Conservation (phyloP, 2,888 invertebrate genomes). For the Hemithea aestivaria region DNA sequence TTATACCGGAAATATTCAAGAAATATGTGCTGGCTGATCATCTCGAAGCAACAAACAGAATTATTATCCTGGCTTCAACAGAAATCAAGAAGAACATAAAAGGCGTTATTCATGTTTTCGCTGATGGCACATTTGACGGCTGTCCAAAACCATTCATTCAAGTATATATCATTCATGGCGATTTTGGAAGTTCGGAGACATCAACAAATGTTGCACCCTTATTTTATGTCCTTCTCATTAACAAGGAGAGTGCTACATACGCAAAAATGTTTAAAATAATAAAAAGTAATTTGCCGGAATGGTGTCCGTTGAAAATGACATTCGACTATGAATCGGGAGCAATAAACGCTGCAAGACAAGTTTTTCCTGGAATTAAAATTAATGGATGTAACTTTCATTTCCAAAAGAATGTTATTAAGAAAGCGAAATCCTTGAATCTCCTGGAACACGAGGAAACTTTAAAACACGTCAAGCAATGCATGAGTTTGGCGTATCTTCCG, state of each 20-base stretch:
- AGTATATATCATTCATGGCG: constrained; percentile 8
- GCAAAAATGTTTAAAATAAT: constrained; percentile 7
- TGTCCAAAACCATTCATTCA: constrained; percentile 9
- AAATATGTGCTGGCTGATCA: background rate
- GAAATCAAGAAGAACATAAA: background rate
- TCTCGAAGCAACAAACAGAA: background rate
- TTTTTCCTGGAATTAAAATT: constrained; percentile 4
- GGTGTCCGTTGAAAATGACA: constrained; percentile 8
- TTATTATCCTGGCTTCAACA: no score
- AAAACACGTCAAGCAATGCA: no score
- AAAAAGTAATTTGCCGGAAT: constrained; percentile 2
- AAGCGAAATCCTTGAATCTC: no score
- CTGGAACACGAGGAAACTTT: no score
- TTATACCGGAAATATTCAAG: background rate
- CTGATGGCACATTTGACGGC: constrained; percentile 4
- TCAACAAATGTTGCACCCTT: constrained; percentile 10
- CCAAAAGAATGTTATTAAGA: no score
- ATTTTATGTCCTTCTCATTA: constrained; percentile 6
- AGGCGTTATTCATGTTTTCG: background rate
- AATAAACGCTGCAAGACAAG: constrained; percentile 4
- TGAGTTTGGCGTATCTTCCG: no score
- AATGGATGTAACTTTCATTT: no score
- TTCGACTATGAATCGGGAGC: constrained; percentile 8
- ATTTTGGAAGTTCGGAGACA: constrained; percentile 7
- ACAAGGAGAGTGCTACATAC: constrained; percentile 8